These are phyloP conservation scores for Lepisosteus oculatus DNA, from an alignment of 2,113 vertebrate genomes.

Conservation along the genomic window DNA sequence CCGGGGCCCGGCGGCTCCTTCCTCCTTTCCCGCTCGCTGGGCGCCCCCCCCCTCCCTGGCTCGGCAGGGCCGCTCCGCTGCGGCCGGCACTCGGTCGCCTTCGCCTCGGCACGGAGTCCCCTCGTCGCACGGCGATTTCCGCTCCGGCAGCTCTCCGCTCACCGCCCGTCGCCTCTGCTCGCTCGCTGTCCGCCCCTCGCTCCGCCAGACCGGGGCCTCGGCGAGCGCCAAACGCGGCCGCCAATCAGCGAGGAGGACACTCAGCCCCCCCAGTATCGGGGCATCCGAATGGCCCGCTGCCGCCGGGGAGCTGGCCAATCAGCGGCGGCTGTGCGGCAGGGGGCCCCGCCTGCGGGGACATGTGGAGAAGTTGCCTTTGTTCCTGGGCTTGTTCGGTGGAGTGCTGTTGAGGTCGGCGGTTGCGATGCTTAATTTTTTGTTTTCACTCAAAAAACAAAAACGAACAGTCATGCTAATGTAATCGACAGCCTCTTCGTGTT, in stretches of 20 bases:
- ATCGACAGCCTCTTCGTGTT: too few relatives aligned
- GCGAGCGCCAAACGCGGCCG: slow-evolving; percentile 66
- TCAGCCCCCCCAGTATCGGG: slow-evolving; percentile 21
- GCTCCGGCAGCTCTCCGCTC: slow-evolving; percentile 54
- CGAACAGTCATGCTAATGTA: too few relatives aligned
- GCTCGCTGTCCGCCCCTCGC: slow-evolving; percentile 52
- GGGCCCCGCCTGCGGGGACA: slow-evolving; percentile 44
- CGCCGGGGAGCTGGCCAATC: slow-evolving; percentile 37
- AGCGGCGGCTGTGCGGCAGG: not conserved
- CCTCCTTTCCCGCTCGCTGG: not conserved
- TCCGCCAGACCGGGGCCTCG: slow-evolving; percentile 42
- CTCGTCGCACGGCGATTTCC: slow-evolving; percentile 43
- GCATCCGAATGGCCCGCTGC: slow-evolving; percentile 23
- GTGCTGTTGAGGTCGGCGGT: too few relatives aligned
- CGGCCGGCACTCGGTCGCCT: too few relatives aligned
- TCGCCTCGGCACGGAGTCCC: not conserved
- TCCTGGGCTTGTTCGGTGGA: slow-evolving; percentile 29
- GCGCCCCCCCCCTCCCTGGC: too few relatives aligned
- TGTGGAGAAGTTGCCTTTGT: slow-evolving; percentile 66
- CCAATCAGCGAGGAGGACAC: slow-evolving; percentile 47
- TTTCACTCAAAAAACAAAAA: too few relatives aligned
- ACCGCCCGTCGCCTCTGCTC: slow-evolving; percentile 28
- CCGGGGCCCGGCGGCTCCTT: not conserved
- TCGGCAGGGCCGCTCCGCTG: too few relatives aligned
- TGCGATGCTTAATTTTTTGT: too few relatives aligned